Percentiles rank a stretch among this genome's conserved stretches.
These are phyloP conservation scores for Turdus rufiventris DNA, from an alignment of 2,113 vertebrate species.

Conservation along the genomic window DNA sequence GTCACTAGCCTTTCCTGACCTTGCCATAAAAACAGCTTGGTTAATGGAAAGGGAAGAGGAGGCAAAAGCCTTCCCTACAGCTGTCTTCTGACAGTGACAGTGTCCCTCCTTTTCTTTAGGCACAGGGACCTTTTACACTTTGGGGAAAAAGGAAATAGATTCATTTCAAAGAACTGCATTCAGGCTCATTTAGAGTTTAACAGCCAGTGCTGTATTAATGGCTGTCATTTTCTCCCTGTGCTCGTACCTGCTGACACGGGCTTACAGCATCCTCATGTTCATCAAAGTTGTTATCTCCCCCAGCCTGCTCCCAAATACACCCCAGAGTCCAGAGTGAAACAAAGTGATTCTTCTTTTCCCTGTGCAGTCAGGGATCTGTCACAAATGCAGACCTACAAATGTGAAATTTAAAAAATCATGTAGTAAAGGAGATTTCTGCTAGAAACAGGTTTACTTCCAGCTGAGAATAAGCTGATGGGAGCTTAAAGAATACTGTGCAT, in stretches of 20 bases:
- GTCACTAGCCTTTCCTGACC: background rate
- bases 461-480: background rate
- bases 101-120: background rate
- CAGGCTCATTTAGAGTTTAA: constrained; percentile 38
- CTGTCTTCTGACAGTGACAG: background rate
- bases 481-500: background rate
- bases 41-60: background rate
- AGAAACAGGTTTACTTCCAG: background rate
- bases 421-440: constrained; percentile 7
- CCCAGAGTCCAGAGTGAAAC: background rate
- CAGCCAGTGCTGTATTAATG: constrained; percentile 24
- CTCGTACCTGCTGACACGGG: background rate
- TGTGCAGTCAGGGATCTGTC: background rate
- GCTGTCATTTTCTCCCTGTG: background rate
- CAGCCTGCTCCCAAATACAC: constrained; percentile 5
- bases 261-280: background rate
- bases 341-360: background rate
- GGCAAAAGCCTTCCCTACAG: background rate
- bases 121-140: background rate
- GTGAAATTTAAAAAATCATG: background rate
- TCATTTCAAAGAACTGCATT: constrained; percentile 25
- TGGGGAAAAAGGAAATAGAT: background rate
- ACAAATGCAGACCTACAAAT: background rate
- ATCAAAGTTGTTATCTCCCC: background rate
- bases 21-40: background rate